Percentiles rank a stretch among this genome's conserved stretches.
Evolutionary conservation across 2,797 vertebrate species (phyloP).

Genomic region (Capromys pilorides): DNA sequence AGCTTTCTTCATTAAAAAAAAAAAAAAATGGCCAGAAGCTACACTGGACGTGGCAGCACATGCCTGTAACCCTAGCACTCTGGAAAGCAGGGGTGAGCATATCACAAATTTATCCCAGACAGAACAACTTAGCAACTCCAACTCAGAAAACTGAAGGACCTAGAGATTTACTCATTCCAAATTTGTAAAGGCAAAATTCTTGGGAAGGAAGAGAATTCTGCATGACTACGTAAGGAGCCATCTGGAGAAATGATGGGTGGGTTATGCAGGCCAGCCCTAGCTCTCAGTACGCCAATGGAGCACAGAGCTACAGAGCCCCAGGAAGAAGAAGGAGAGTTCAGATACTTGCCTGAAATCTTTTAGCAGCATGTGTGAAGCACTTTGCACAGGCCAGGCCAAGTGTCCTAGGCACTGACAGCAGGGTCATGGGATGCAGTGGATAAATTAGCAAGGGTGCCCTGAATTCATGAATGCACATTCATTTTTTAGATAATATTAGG

Average conservation of each 20-base stretch:
- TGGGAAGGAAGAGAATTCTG: not conserved
- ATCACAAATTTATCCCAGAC: not conserved
- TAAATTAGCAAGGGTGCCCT: not conserved
- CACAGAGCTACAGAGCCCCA: not conserved
- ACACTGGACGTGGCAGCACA: not conserved
- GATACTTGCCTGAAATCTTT: not conserved
- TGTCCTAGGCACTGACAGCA: not conserved
- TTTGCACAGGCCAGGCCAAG: not conserved
- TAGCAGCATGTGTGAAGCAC: not conserved
- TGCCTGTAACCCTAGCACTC: not conserved
- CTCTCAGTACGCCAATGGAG: not conserved
- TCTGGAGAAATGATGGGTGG: not conserved
- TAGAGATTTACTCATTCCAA: not conserved
- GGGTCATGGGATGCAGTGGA: not conserved
- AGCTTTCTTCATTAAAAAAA: not conserved
- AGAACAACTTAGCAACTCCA: not conserved
- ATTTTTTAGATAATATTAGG: conserved; percentile 9
- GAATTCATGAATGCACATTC: not conserved
- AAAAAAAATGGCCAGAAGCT: not conserved
- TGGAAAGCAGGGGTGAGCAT: not conserved
- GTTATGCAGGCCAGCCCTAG: not conserved
- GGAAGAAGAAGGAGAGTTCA: not conserved
- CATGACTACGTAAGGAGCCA: not conserved
- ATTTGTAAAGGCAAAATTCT: not conserved
- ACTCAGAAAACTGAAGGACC: not conserved